Evolutionary conservation across 2,797 vertebrate genomes (phyloP).

Genomic region (Menidia menidia): DNA sequence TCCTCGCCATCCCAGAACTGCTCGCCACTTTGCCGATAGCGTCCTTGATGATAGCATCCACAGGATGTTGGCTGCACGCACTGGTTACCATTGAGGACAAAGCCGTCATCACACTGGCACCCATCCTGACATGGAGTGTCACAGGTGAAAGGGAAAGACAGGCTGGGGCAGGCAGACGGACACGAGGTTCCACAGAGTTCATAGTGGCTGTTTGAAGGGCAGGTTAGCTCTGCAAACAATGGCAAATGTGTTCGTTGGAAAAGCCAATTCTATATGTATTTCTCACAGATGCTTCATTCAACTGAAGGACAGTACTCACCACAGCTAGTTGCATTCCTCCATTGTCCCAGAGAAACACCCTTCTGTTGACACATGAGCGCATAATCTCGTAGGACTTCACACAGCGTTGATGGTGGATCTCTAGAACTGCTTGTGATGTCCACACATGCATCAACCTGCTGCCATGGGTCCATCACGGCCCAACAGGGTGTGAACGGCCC

Average conservation of each 20-base stretch:
- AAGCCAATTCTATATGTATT: rapidly evolving
- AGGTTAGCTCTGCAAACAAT: constrained; percentile 58
- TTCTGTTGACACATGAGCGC: constrained; percentile 73
- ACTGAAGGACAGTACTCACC: constrained; percentile 26
- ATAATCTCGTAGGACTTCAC: constrained; percentile 67
- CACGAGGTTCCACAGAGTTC: constrained; percentile 72
- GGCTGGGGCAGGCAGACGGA: constrained; percentile 72
- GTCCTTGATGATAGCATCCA: constrained; percentile 72
- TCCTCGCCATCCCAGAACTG: constrained; percentile 68
- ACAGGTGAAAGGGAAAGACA: constrained; percentile 75
- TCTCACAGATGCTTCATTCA: rapidly evolving
- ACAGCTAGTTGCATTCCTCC: constrained; percentile 73
- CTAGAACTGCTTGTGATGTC: constrained; percentile 24
- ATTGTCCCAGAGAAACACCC: constrained; percentile 48
- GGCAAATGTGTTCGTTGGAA: not conserved
- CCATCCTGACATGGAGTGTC: constrained; percentile 73
- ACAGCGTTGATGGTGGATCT: constrained; percentile 53
- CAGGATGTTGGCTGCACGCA: constrained; percentile 73
- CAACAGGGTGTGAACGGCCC: constrained; percentile 75
- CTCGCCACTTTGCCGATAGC: constrained; percentile 56
- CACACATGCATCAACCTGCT: constrained; percentile 52
- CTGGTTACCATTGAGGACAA: constrained; percentile 65
- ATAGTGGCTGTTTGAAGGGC: constrained; percentile 75
- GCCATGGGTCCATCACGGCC: constrained; percentile 27
- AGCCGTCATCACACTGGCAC: constrained; percentile 75